These are phyloP conservation scores for Acrossocheilus fasciatus DNA, from an alignment of 2,797 vertebrate species.

Conservation along the genomic window DNA sequence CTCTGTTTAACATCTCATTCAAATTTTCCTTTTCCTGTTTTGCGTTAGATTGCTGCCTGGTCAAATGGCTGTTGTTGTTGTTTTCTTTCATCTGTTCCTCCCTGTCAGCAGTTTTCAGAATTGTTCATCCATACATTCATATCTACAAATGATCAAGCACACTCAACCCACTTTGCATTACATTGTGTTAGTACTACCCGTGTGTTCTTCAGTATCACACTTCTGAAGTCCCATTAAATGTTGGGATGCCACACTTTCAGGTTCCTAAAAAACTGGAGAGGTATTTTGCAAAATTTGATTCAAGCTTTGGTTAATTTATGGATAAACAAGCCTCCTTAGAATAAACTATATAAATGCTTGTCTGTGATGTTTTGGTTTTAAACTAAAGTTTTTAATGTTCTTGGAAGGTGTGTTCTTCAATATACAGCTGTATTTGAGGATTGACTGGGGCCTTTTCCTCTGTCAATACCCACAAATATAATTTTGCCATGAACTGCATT, in stretches of 20 bases:
- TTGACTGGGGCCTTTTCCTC: background rate
- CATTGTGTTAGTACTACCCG: background rate
- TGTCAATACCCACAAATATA: background rate
- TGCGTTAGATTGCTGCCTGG: background rate
- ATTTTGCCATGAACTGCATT: background rate
- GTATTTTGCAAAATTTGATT: conserved; percentile 75
- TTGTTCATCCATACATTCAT: background rate
- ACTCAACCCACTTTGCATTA: background rate
- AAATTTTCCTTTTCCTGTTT: background rate
- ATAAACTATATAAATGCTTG: conserved; percentile 71
- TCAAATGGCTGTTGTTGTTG: background rate
- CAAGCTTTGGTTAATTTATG: conserved; percentile 88
- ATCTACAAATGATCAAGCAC: conserved; percentile 12
- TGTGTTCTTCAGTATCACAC: background rate
- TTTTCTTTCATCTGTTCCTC: background rate
- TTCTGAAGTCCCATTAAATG: background rate
- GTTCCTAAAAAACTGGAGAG: conserved; percentile 57
- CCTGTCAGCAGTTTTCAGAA: background rate
- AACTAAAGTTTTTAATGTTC: background rate
- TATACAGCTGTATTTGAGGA: background rate
- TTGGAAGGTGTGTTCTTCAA: background rate
- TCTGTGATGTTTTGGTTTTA: conserved; percentile 9
- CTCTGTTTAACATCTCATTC: conserved; percentile 16
- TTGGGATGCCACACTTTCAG: conserved; percentile 34
- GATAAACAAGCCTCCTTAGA: conserved; percentile 85